These are phyloP conservation scores for Mimumesa dahlbomi DNA, from an alignment of 2,888 invertebrate species.

Conservation along the genomic window DNA sequence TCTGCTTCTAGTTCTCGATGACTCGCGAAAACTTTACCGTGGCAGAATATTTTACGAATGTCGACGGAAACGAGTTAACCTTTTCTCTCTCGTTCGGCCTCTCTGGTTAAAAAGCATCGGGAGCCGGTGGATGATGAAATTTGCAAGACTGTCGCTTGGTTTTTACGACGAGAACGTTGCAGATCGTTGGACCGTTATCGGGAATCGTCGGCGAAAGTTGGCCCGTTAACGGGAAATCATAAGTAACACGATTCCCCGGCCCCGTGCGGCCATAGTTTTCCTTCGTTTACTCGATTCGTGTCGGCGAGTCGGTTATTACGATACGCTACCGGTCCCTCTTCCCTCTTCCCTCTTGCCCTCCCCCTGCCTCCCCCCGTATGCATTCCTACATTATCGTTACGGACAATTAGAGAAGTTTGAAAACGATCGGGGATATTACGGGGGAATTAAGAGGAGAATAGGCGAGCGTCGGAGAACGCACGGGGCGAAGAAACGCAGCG, in stretches of 20 bases:
- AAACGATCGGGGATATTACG: constrained; percentile 46
- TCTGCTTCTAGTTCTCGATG: neutral
- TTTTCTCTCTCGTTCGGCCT: neutral
- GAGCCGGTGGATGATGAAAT: neutral
- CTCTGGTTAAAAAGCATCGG: constrained; percentile 15
- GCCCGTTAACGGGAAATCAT: neutral
- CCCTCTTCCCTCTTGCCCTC: neutral
- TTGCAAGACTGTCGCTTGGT: neutral
- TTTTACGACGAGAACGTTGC: neutral
- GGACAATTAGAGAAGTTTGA: constrained; percentile 48
- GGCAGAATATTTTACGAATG: constrained; percentile 43
- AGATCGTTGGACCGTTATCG: neutral
- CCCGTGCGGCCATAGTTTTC: neutral
- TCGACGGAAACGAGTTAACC: constrained; percentile 14
- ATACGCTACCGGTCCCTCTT: neutral
- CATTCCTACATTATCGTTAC: constrained; percentile 38
- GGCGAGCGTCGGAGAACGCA: neutral
- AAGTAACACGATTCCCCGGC: constrained; percentile 6
- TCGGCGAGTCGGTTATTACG: neutral
- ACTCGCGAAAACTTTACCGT: constrained; percentile 10
- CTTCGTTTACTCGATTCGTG: neutral
- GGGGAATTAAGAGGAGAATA: constrained; percentile 28
- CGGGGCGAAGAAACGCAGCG: constrained; percentile 14
- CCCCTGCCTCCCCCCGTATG: neutral
- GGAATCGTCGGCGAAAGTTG: neutral